These are phyloP conservation scores for Procambarus clarkii DNA, from an alignment of 1,140 invertebrate genomes.

Conservation along the genomic window DNA sequence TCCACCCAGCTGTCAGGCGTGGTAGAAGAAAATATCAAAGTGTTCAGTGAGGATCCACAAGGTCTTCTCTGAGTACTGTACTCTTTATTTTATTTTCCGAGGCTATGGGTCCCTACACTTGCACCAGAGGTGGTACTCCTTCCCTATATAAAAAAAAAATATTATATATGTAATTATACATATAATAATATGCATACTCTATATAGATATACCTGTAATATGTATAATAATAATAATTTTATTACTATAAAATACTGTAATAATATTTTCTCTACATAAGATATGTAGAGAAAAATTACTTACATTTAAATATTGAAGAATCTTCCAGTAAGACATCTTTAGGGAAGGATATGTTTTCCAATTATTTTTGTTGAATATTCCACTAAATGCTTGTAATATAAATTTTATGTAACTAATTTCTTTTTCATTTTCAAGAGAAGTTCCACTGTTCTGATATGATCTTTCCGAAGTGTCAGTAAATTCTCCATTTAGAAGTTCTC, in stretches of 20 bases:
- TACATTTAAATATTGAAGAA: conserved; percentile 12
- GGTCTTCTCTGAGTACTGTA: too few species aligned
- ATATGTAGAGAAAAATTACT: not conserved
- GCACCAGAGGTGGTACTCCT: too few species aligned
- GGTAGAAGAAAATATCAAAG: too few species aligned
- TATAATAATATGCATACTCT: not conserved
- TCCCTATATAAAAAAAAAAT: not conserved
- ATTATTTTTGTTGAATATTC: conserved; percentile 25
- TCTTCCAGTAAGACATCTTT: conserved; percentile 39
- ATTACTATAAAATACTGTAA: not conserved
- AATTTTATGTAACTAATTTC: not conserved
- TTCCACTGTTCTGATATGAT: not conserved
- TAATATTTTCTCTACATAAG: too few species aligned
- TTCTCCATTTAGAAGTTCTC: not conserved
- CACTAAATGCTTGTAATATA: conserved; percentile 18
- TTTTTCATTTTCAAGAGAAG: not conserved
- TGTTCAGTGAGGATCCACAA: too few species aligned
- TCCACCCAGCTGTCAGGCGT: too few species aligned
- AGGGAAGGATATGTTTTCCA: conserved; percentile 23
- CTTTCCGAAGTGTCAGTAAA: not conserved
- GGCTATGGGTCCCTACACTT: too few species aligned
- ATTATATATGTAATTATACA: not conserved
- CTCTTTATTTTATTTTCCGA: too few species aligned
- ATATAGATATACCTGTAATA: not conserved
- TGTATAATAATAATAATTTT: not conserved